Percentiles rank a stretch among this genome's conserved stretches.
Conservation (phyloP, 2,113 vertebrate species). For the Gymnarchus niloticus region DNA sequence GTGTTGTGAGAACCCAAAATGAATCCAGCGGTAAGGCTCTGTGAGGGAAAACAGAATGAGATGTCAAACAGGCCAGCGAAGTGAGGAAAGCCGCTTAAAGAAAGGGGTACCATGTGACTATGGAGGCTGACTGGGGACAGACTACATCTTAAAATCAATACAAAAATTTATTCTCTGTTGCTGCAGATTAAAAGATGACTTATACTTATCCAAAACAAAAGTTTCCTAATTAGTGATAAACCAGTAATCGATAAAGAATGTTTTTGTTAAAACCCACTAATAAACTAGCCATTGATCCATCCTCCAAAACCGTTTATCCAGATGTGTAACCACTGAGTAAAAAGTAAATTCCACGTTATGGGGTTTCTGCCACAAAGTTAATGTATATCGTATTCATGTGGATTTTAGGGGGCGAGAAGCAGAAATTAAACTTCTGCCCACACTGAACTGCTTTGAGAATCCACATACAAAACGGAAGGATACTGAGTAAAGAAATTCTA, state of each 20-base stretch:
- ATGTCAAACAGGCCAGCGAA: too few species aligned
- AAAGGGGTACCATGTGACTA: background rate
- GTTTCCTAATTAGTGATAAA: background rate
- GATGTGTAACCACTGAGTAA: background rate
- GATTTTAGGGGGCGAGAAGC: background rate
- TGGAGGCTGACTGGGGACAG: background rate
- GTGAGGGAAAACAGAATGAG: too few species aligned
- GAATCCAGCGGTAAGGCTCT: background rate
- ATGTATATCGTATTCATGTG: background rate
- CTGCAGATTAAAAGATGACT: background rate
- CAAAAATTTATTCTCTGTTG: too few species aligned
- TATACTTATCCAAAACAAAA: background rate
- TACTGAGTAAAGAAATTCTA: background rate
- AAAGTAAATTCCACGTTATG: background rate
- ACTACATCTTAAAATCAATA: background rate
- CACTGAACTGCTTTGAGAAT: background rate
- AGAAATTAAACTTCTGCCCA: background rate
- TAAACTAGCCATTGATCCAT: background rate
- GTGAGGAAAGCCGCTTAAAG: too few species aligned
- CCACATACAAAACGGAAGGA: background rate
- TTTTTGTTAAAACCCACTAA: too few species aligned
- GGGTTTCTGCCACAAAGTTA: background rate
- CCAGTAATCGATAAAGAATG: background rate
- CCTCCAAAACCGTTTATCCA: background rate
- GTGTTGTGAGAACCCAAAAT: too few species aligned